Evolutionary conservation across 92 coral and sea anemone species (phyloP).

Genomic region (Anthopleura xanthogrammica): DNA sequence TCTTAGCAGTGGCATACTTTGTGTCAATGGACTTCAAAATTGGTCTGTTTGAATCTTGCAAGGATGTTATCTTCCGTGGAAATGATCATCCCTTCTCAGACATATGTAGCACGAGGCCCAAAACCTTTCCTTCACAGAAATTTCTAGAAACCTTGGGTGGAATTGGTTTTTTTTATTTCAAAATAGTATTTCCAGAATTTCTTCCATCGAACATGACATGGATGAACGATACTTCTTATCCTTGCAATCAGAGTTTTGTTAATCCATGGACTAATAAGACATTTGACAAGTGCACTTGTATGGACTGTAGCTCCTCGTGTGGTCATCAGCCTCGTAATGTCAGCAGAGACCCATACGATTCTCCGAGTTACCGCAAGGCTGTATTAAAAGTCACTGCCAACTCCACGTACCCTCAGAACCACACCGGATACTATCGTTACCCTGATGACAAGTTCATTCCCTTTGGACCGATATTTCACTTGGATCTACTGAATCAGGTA

Average conservation of each 20-base stretch:
- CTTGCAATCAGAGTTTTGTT: slow-evolving; percentile 59
- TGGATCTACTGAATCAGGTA: slow-evolving; percentile 61
- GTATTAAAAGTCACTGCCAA: slow-evolving; percentile 16
- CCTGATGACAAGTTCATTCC: slow-evolving; percentile 49
- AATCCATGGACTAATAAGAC: slow-evolving; percentile 61
- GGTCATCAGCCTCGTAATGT: neutral
- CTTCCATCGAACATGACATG: slow-evolving; percentile 35
- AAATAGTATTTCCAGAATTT: slow-evolving; percentile 42
- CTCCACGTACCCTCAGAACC: slow-evolving; percentile 2
- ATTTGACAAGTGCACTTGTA: slow-evolving; percentile 59
- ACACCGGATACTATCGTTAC: slow-evolving; percentile 41
- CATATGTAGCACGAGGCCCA: slow-evolving; percentile 68
- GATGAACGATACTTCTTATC: slow-evolving; percentile 48
- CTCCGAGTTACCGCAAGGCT: neutral
- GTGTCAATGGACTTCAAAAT: slow-evolving; percentile 57
- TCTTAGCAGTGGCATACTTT: slow-evolving; percentile 40
- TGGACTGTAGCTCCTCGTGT: slow-evolving; percentile 52
- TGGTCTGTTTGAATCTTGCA: slow-evolving; percentile 80
- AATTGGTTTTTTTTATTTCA: slow-evolving; percentile 40
- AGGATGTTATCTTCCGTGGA: slow-evolving; percentile 74
- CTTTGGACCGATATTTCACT: slow-evolving; percentile 63
- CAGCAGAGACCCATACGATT: slow-evolving; percentile 1
- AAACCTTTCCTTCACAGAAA: slow-evolving; percentile 53
- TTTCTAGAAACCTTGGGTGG: slow-evolving; percentile 63
- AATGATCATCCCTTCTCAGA: slow-evolving; percentile 48